These are phyloP conservation scores for Melospiza melodia DNA, from an alignment of 2,113 vertebrate species.

Conservation along the genomic window DNA sequence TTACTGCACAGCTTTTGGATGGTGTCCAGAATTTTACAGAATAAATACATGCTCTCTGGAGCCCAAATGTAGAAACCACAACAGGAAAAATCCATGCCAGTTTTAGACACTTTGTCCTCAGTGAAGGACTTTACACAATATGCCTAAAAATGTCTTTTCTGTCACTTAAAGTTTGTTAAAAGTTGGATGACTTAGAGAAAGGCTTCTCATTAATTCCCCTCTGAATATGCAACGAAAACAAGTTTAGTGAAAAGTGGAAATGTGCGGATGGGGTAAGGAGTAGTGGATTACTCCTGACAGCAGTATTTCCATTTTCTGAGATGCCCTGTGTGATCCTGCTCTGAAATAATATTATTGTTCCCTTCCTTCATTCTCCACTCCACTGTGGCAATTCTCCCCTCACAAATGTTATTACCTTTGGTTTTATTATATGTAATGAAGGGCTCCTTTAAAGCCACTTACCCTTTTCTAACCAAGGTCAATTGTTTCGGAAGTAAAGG, in stretches of 20 bases:
- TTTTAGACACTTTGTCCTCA: slow-evolving; percentile 63
- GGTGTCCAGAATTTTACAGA: slow-evolving; percentile 70
- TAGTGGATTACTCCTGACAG: slow-evolving; percentile 65
- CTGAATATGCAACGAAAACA: slow-evolving; percentile 79
- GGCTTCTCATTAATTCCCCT: slow-evolving; percentile 73
- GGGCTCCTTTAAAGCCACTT: background rate
- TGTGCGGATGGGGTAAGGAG: slow-evolving; percentile 1
- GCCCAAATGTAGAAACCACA: slow-evolving; percentile 70
- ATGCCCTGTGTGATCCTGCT: background rate
- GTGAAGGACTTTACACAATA: slow-evolving; percentile 62
- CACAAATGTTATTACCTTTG: background rate
- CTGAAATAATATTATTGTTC: slow-evolving; percentile 59
- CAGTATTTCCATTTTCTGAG: slow-evolving; percentile 69
- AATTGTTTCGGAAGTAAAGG: background rate
- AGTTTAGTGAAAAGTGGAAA: slow-evolving; percentile 75
- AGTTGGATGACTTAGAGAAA: slow-evolving; percentile 75
- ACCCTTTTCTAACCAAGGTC: background rate
- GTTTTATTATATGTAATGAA: background rate
- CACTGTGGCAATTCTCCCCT: background rate
- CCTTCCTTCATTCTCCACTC: background rate
- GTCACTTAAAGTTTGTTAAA: slow-evolving; percentile 76
- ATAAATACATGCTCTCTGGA: slow-evolving; percentile 69
- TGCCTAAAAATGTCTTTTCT: slow-evolving; percentile 72
- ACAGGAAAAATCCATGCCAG: slow-evolving; percentile 52
- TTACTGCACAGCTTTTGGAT: slow-evolving; percentile 71